Evolutionary conservation across 2,113 vertebrate species (phyloP).

Genomic region (Cyprinus carpio): DNA sequence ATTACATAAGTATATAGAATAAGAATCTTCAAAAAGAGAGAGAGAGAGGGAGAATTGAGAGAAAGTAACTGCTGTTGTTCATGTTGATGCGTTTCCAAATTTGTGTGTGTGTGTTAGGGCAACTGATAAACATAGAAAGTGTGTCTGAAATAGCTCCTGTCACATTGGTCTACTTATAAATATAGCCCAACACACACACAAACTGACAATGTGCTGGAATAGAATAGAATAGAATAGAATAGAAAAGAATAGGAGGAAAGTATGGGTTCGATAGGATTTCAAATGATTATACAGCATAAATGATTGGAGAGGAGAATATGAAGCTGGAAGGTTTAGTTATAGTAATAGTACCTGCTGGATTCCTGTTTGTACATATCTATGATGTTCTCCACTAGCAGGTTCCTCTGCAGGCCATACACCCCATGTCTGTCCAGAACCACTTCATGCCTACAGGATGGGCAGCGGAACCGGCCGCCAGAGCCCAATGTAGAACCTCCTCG

Average conservation of each 20-base stretch:
- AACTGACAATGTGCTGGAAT: not conserved
- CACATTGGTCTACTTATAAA: constrained; percentile 29
- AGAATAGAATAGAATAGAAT: not conserved
- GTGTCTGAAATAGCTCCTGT: constrained; percentile 29
- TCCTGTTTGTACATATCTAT: constrained; percentile 98
- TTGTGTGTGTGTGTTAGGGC: not conserved
- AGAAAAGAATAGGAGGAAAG: not conserved
- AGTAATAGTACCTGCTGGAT: constrained; percentile 78
- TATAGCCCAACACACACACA: constrained; percentile 24
- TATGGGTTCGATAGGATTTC: not conserved
- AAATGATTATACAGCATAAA: not conserved
- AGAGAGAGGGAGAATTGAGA: not conserved
- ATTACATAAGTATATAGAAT: not conserved
- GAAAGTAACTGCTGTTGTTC: not conserved
- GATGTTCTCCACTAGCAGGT: constrained; percentile 97
- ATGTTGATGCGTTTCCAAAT: not conserved
- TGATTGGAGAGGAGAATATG: not conserved
- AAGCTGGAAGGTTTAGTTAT: not conserved
- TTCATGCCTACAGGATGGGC: constrained; percentile 93
- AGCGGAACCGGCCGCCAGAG: constrained; percentile 91
- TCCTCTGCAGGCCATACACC: constrained; percentile 93
- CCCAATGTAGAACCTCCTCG: constrained; percentile 84
- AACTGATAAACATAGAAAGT: constrained; percentile 27
- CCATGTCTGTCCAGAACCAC: constrained; percentile 94
- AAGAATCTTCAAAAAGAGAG: not conserved